Conservation (phyloP, 2,888 invertebrate genomes). For the Elgonia sp. region DNA sequence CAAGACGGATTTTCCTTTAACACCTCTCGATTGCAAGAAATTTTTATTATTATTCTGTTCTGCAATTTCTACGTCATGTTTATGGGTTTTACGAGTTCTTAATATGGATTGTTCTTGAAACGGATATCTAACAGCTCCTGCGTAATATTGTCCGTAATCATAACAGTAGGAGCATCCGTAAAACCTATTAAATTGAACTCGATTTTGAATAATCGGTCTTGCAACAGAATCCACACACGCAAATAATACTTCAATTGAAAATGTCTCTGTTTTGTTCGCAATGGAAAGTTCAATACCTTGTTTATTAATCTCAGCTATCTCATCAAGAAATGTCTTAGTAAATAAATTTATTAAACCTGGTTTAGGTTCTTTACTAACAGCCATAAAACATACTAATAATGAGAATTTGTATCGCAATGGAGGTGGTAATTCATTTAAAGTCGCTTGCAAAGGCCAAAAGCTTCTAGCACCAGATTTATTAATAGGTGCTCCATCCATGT, state of each 20-base stretch:
- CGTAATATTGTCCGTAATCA: conserved; percentile 19
- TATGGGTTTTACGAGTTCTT: conserved; percentile 34
- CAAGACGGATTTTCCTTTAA: conserved; percentile 27
- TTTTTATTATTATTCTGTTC: not conserved
- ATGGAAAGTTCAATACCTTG: not conserved
- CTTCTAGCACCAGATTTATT: too few species aligned
- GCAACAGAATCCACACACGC: conserved; percentile 50
- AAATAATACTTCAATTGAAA: conserved; percentile 15
- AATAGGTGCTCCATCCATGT: too few species aligned
- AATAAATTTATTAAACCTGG: conserved; percentile 48
- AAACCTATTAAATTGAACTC: conserved; percentile 54
- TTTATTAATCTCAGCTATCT: conserved; percentile 32
- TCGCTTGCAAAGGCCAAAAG: too few species aligned
- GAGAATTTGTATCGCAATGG: conserved; percentile 25
- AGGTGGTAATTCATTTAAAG: conserved; percentile 21
- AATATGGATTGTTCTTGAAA: conserved; percentile 25
- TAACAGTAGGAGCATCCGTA: conserved; percentile 53
- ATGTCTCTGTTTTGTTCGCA: conserved; percentile 5
- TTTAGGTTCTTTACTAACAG: conserved; percentile 34
- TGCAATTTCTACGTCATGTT: conserved; percentile 23
- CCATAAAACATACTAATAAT: conserved; percentile 43
- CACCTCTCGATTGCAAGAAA: conserved; percentile 12
- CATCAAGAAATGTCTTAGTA: conserved; percentile 20
- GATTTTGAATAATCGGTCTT: conserved; percentile 53
- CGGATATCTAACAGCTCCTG: conserved; percentile 40